A percentile compares a stretch with the other conserved stretches of the same genome.
phyloP scores from a whole-genome alignment of 2,888 invertebrate species.

The Aphidoletes aphidimyza region DNA sequence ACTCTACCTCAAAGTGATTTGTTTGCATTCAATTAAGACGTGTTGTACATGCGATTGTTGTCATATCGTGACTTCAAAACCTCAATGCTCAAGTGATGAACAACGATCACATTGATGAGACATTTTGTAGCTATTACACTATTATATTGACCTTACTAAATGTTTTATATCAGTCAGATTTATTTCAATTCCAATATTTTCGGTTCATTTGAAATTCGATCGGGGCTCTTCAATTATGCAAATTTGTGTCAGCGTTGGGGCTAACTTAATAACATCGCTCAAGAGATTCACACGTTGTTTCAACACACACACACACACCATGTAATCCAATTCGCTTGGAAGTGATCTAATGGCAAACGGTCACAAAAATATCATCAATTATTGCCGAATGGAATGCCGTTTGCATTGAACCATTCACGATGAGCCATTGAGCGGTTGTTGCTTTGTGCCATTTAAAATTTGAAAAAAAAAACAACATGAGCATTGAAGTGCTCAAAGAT shows the following conservation, averaged over 20 bases:
- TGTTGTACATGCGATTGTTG: neutral
- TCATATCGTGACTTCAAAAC: neutral
- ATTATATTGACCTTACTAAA: neutral
- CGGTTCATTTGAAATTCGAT: neutral
- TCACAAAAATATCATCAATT: slow-evolving; percentile 23
- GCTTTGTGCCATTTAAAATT: slow-evolving; percentile 1
- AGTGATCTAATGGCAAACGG: neutral
- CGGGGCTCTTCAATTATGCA: neutral
- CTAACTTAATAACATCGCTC: neutral
- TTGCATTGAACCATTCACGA: neutral
- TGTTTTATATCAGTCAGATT: neutral
- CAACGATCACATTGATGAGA: too few species aligned
- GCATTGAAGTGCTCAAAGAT: neutral
- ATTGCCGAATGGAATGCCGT: neutral
- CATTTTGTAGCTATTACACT: neutral
- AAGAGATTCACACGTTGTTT: neutral
- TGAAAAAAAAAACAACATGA: too few species aligned
- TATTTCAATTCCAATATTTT: neutral
- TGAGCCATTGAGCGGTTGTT: slow-evolving; percentile 13
- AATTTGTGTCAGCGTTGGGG: neutral
- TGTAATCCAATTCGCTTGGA: neutral
- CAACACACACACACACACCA: too few species aligned
- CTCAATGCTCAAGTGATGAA: neutral
- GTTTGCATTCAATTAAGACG: neutral
- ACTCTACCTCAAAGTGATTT: neutral